Evolutionary conservation across 1,140 invertebrate genomes (phyloP), one percentile per base, ranked within the genome.

Genomic region (Holotrichia oblita): DNA sequence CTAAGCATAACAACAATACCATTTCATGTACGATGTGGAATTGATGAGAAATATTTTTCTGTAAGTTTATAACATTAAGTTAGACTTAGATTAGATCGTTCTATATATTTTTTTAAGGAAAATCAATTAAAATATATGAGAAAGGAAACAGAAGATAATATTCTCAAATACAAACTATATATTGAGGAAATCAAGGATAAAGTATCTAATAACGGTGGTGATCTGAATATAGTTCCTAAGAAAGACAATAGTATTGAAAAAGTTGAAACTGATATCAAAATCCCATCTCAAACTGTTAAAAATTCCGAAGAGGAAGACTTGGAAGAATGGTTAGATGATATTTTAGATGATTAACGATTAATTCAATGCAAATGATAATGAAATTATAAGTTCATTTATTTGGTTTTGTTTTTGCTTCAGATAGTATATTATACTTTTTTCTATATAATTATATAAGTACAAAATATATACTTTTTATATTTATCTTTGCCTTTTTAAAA

Each of bases 291-390:
- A 72, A 22, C 14, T n/a, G 24, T 34, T 78, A 27, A 14, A 64
- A 12, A 34, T n/a, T 40, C 27, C 6, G 41, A 64, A 77, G 40
- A n/a, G n/a, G 79, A 81, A 12, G 78, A 80, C 24, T 80, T 84
- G 40, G 81, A 83, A 41, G 27, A 83, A 22, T 84, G 83, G 83
- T 74, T 84, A 40, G 83, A 84, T 77, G 80, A 83, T 77, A 80
- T 84, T 79, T 80, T 84, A 73, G 81, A 81, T 34, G 79, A 82
- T 78, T 84, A 81, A 34, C 4, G 4, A 4, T 34, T 2, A 34
- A 34, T 34, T 64, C 9, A 48, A 4, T 24, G 24, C 22, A 27
- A 34, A 34, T 34, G 27, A 1, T 34, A 34, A 34, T 34, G 27
- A 34, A 34, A 4, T 34, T 34, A 34, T 1, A 34, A 34, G 1